Conservation (phyloP, 2,113 vertebrate species). For the Pseudopodoces humilis region DNA sequence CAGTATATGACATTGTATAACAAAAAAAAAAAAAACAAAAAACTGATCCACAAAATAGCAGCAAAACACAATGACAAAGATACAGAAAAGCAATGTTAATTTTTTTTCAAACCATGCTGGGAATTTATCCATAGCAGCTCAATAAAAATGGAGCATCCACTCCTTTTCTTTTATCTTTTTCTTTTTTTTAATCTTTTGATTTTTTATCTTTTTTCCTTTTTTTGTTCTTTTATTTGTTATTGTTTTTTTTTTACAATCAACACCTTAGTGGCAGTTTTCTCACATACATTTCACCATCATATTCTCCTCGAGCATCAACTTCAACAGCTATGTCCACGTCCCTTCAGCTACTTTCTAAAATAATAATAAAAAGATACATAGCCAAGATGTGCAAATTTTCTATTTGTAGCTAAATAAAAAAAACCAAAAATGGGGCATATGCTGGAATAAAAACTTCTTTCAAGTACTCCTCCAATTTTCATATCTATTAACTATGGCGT, state of each 20-base stretch:
- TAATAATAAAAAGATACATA: constrained; percentile 70
- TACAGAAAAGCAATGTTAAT: constrained; percentile 85
- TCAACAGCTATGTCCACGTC: constrained; percentile 69
- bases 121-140: constrained; percentile 93
- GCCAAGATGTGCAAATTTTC: constrained; percentile 80
- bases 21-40: constrained; percentile 66
- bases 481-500: constrained; percentile 64
- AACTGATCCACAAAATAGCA: constrained; percentile 91
- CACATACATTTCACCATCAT: constrained; percentile 76
- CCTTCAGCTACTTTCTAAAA: constrained; percentile 75
- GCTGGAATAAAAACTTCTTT: constrained; percentile 64
- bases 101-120: constrained; percentile 82
- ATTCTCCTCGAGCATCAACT: constrained; percentile 75
- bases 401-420: constrained; percentile 61
- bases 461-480: constrained; percentile 75
- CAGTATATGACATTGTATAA: constrained; percentile 91
- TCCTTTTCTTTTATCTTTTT: constrained; percentile 73
- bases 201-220: constrained; percentile 55
- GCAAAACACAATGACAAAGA: constrained; percentile 89
- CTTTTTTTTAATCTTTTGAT: constrained; percentile 23
- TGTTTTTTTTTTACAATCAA: constrained; percentile 80
- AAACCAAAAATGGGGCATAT: constrained; percentile 6
- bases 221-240: constrained; percentile 43
- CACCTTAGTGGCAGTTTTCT: constrained; percentile 80
- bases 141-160: constrained; percentile 82